These are phyloP conservation scores for Chelidonichthys spinosus DNA, from an alignment of 2,797 vertebrate genomes.

Conservation along the genomic window DNA sequence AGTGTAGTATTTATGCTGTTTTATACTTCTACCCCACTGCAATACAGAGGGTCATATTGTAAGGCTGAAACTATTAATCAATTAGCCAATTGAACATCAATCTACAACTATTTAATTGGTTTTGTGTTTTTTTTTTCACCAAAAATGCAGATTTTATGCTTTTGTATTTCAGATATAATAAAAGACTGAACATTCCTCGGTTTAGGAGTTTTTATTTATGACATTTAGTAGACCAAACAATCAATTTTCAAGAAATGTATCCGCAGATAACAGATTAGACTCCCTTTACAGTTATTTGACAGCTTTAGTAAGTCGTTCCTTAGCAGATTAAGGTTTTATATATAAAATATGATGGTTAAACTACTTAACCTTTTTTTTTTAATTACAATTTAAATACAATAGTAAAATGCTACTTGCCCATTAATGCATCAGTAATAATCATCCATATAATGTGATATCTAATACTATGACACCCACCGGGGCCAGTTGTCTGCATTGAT, in stretches of 20 bases:
- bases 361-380: not conserved
- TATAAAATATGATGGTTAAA: not conserved
- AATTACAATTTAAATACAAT: not conserved
- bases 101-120: not conserved
- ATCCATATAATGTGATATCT: not conserved
- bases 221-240: not conserved
- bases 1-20: not conserved
- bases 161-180: not conserved
- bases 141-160: not conserved
- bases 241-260: not conserved
- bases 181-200: not conserved
- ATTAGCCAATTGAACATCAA: not conserved
- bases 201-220: not conserved
- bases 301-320: not conserved
- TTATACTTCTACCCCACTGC: too few species aligned
- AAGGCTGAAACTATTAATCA: not conserved
- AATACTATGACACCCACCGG: not conserved
- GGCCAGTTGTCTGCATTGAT: too few species aligned
- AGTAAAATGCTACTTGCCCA: not conserved
- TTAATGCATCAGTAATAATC: conserved; percentile 5
- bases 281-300: not conserved
- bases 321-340: not conserved
- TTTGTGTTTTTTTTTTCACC: not conserved
- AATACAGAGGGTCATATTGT: not conserved
- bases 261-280: not conserved